Conservation (phyloP, 2,797 vertebrate genomes). For the Emydoidea blandingii region DNA sequence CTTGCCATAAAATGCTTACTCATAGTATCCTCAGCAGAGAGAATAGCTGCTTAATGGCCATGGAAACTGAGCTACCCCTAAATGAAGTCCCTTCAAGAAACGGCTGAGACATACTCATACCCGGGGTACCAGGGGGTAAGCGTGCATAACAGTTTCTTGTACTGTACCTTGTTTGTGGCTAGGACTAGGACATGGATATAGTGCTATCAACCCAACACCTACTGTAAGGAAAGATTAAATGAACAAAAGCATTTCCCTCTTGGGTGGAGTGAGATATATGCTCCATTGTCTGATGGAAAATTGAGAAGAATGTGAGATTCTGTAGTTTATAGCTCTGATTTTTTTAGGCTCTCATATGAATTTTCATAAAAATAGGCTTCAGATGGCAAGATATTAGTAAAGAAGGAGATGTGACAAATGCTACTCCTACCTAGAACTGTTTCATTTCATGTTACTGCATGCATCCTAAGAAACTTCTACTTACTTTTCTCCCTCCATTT, state of each 20-base stretch:
- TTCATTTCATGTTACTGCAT: not conserved
- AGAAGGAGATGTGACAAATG: not conserved
- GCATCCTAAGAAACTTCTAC: not conserved
- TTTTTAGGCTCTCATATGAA: not conserved
- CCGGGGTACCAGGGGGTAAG: not conserved
- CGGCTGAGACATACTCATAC: not conserved
- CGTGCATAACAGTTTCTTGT: not conserved
- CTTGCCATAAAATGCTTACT: not conserved
- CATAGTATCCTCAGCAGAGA: not conserved
- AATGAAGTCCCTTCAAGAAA: not conserved
- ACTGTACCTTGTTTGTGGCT: not conserved
- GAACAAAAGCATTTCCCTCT: not conserved
- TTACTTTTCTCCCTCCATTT: not conserved
- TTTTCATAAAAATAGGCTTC: constrained; percentile 52
- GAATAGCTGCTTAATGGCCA: not conserved
- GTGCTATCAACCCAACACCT: not conserved
- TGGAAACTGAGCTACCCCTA: not conserved
- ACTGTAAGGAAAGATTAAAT: not conserved
- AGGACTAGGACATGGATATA: not conserved
- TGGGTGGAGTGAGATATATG: not conserved
- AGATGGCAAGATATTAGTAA: not conserved
- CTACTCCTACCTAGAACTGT: not conserved
- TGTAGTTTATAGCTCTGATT: rapidly evolving
- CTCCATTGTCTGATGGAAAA: rapidly evolving
- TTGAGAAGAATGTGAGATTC: rapidly evolving